These are phyloP conservation scores for Campopleginae sp. DNA, from an alignment of 2,888 invertebrate genomes.

Conservation along the genomic window DNA sequence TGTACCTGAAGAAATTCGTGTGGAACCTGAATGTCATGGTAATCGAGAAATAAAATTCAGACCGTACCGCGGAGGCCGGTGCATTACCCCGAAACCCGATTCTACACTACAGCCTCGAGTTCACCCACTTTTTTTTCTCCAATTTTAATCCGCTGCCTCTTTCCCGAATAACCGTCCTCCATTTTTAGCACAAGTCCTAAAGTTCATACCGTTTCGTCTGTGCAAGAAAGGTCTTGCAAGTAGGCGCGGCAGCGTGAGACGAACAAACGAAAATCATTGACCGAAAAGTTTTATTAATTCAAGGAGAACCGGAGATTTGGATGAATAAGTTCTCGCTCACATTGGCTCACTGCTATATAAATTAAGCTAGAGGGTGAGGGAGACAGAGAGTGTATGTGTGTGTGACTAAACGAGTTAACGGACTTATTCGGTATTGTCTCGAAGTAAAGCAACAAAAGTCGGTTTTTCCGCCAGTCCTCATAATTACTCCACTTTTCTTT, in stretches of 20 bases:
- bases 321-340: constrained; percentile 12
- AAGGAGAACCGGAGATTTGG: constrained; percentile 3
- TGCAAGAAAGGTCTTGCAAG: constrained; percentile 34
- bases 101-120: not conserved
- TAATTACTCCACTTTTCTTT: constrained; percentile 54
- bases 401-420: constrained; percentile 12
- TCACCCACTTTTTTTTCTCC: constrained; percentile 13
- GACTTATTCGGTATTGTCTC: constrained; percentile 59
- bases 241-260: not conserved
- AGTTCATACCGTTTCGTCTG: constrained; percentile 45
- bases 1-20: constrained; percentile 63
- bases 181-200: constrained; percentile 48
- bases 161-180: constrained; percentile 31
- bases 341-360: not conserved
- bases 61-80: constrained; percentile 29
- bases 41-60: constrained; percentile 66
- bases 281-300: constrained; percentile 50
- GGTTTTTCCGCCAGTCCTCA: constrained; percentile 38
- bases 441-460: constrained; percentile 56
- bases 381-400: constrained; percentile 1
- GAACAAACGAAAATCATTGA: constrained; percentile 52
- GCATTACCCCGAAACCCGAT: constrained; percentile 35
- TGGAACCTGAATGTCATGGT: constrained; percentile 61
- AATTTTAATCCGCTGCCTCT: not conserved
- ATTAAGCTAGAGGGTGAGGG: not conserved